phyloP scores from a whole-genome alignment of 2,888 invertebrate genomes.

The Pandemis heparana region DNA sequence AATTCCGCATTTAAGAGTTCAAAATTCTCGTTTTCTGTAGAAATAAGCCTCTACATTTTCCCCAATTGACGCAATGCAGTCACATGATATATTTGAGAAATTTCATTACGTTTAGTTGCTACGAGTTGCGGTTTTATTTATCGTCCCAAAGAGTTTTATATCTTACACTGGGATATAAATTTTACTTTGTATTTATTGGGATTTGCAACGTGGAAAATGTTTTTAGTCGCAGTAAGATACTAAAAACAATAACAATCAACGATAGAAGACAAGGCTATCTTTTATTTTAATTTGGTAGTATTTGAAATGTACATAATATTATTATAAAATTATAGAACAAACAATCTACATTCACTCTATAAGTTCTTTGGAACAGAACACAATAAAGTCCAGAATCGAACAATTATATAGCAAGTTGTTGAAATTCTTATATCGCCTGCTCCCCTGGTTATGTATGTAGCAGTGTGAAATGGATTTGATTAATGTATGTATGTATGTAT shows the following conservation, averaged over 20 bases:
- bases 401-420: too few species aligned
- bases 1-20: slow-evolving; percentile 15
- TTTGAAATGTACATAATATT: too few species aligned
- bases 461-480: too few species aligned
- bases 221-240: background rate
- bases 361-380: too few species aligned
- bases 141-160: slow-evolving; percentile 3
- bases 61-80: slow-evolving; percentile 43
- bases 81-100: slow-evolving; percentile 35
- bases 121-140: slow-evolving; percentile 22
- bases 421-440: too few species aligned
- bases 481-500: too few species aligned
- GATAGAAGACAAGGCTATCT: too few species aligned
- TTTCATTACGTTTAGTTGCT: slow-evolving; percentile 28
- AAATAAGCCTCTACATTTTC: slow-evolving; percentile 22
- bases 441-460: too few species aligned
- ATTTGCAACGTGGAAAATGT: slow-evolving; percentile 1
- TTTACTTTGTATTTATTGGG: background rate
- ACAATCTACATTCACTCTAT: too few species aligned
- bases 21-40: slow-evolving; percentile 13
- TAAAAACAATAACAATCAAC: background rate
- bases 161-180: slow-evolving; percentile 4
- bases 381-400: too few species aligned
- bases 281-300: too few species aligned
- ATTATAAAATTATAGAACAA: too few species aligned